Evolutionary conservation across 2,888 invertebrate species (phyloP).

Genomic region (Scelioninae gen. 1): DNA sequence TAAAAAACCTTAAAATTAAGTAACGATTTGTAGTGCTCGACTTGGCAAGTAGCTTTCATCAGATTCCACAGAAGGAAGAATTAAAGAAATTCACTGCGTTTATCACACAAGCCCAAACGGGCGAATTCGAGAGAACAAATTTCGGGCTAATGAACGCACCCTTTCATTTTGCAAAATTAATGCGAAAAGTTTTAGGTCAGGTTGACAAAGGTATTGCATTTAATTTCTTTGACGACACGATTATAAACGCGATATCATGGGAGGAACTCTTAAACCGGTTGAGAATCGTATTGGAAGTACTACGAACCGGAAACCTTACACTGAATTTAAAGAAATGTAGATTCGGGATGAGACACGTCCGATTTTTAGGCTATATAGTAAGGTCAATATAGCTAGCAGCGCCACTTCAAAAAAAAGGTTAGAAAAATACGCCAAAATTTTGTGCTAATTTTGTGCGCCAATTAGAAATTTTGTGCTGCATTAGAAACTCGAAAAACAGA

Average conservation of each 20-base stretch:
- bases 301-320: slow-evolving; percentile 68
- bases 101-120: slow-evolving; percentile 54
- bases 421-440: too few species aligned
- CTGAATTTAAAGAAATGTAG: slow-evolving; percentile 20
- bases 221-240: slow-evolving; percentile 25
- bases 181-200: slow-evolving; percentile 45
- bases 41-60: slow-evolving; percentile 10
- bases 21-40: background rate
- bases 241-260: background rate
- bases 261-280: slow-evolving; percentile 28
- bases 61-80: slow-evolving; percentile 16
- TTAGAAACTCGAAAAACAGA: too few species aligned
- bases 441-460: too few species aligned
- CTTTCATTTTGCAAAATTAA: slow-evolving; percentile 70
- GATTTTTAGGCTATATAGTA: slow-evolving; percentile 21
- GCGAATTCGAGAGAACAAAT: slow-evolving; percentile 69
- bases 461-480: too few species aligned
- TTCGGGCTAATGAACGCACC: slow-evolving; percentile 64
- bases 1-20: slow-evolving; percentile 6
- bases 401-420: too few species aligned
- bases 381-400: too few species aligned
- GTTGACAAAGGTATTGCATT: slow-evolving; percentile 10
- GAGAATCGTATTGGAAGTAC: slow-evolving; percentile 69
- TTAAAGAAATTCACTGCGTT: slow-evolving; percentile 19
- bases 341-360: slow-evolving; percentile 7